Conservation (phyloP, 2,888 invertebrate genomes). For the Sclerodermus sp. region DNA sequence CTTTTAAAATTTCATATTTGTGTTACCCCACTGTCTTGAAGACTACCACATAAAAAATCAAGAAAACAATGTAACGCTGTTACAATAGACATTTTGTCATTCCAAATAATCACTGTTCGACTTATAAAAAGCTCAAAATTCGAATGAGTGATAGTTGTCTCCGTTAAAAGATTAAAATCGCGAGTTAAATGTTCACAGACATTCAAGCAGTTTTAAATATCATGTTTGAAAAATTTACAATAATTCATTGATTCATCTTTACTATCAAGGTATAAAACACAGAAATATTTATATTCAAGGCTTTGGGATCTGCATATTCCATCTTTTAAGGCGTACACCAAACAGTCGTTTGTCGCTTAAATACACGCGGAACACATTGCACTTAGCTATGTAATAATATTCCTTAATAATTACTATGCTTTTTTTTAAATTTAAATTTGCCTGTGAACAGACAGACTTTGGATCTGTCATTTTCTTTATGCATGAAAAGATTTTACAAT, state of each 20-base stretch:
- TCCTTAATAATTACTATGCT: constrained; percentile 27
- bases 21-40: not conserved
- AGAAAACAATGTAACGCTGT: not conserved
- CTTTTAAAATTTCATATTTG: constrained; percentile 15
- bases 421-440: constrained; percentile 22
- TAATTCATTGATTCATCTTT: not conserved
- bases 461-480: not conserved
- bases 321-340: constrained; percentile 39
- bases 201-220: constrained; percentile 17
- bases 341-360: constrained; percentile 40
- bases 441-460: constrained; percentile 3
- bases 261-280: constrained; percentile 24
- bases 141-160: not conserved
- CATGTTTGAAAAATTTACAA: constrained; percentile 20
- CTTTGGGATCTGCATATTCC: constrained; percentile 29
- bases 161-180: not conserved
- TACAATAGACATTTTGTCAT: not conserved
- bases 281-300: constrained; percentile 24
- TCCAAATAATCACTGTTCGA: not conserved
- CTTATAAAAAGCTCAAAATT: not conserved
- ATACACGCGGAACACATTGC: constrained; percentile 48
- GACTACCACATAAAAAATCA: not conserved
- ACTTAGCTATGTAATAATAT: constrained; percentile 42
- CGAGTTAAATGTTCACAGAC: not conserved
- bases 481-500: constrained; percentile 14